phyloP scores from a whole-genome alignment of 2,888 invertebrate genomes.

The Melanchra persicariae region DNA sequence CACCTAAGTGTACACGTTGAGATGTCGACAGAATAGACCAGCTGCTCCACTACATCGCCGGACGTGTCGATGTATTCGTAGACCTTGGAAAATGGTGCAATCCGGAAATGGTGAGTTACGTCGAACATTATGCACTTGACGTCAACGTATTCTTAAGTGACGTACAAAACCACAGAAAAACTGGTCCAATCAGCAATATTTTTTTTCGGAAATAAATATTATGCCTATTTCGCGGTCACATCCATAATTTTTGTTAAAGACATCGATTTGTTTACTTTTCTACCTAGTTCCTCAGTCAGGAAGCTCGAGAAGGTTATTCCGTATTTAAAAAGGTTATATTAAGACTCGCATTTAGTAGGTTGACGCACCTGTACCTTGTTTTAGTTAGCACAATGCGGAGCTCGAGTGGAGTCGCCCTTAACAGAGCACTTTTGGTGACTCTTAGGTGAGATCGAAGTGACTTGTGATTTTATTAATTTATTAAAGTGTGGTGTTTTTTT shows the following conservation, averaged over 20 bases:
- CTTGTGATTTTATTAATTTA: constrained; percentile 2
- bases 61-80: too few species aligned
- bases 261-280: constrained; percentile 46
- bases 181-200: neutral
- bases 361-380: constrained; percentile 72
- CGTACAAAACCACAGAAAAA: constrained; percentile 6
- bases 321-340: constrained; percentile 72
- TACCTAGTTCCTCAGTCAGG: constrained; percentile 69
- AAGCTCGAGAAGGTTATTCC: constrained; percentile 78
- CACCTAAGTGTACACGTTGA: too few species aligned
- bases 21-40: too few species aligned
- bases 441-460: constrained; percentile 77
- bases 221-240: constrained; percentile 24
- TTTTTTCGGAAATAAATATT: constrained; percentile 22
- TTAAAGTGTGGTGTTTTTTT: neutral
- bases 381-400: constrained; percentile 87
- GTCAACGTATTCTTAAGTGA: constrained; percentile 30
- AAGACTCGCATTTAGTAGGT: constrained; percentile 75
- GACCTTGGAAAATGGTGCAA: neutral
- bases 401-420: constrained; percentile 85
- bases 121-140: constrained; percentile 25
- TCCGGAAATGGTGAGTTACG: neutral
- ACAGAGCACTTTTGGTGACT: constrained; percentile 79
- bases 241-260: constrained; percentile 34
- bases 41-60: neutral